Evolutionary conservation across 2,797 vertebrate genomes (phyloP).

Genomic region (Emydoidea blandingii): DNA sequence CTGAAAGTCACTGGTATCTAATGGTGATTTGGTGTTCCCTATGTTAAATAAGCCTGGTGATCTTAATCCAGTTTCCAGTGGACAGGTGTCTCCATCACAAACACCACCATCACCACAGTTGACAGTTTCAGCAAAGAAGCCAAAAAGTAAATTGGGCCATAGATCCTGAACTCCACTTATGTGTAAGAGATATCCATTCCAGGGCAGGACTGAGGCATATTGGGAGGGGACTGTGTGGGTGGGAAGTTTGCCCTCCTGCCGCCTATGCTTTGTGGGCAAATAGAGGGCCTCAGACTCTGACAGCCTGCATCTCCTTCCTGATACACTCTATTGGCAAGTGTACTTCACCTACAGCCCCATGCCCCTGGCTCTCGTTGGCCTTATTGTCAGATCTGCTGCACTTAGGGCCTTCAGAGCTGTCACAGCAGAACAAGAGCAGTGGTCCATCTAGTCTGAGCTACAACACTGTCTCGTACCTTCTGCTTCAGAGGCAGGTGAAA

Average conservation of each 20-base stretch:
- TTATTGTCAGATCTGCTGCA: background rate
- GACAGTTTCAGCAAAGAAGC: background rate
- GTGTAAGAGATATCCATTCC: background rate
- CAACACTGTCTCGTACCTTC: background rate
- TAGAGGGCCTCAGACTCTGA: background rate
- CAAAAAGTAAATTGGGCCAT: background rate
- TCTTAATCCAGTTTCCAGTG: fast-evolving
- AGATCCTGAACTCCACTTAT: background rate
- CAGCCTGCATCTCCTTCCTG: background rate
- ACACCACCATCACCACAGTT: fast-evolving
- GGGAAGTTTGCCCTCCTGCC: too few relatives aligned
- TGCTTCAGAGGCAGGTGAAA: background rate
- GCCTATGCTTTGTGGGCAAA: background rate
- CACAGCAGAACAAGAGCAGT: background rate
- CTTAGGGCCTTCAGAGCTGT: fast-evolving
- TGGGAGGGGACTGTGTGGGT: background rate
- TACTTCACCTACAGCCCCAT: fast-evolving
- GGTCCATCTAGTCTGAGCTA: background rate
- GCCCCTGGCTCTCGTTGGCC: fast-evolving
- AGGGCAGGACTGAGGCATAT: background rate
- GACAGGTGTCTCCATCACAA: background rate
- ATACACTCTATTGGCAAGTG: background rate
- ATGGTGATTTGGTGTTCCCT: background rate
- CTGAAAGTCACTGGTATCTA: fast-evolving
- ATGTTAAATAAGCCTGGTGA: fast-evolving